Evolutionary conservation across 2,888 invertebrate genomes (phyloP).

Genomic region (Tribolium freemani): DNA sequence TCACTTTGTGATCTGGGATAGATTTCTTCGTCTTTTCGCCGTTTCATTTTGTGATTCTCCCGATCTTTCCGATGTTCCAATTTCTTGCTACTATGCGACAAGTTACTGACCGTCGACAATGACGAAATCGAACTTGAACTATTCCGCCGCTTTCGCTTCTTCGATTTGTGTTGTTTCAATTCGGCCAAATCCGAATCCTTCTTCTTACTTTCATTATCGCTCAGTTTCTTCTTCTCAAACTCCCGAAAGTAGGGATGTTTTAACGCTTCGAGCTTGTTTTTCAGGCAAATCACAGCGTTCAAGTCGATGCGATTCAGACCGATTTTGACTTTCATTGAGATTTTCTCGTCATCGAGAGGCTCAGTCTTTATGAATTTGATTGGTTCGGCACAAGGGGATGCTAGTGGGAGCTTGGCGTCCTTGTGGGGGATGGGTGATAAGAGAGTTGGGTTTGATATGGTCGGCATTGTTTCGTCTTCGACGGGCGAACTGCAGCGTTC

Average conservation of each 20-base stretch:
- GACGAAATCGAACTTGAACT: conserved; percentile 66
- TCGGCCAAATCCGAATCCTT: conserved; percentile 35
- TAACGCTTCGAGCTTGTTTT: conserved; percentile 48
- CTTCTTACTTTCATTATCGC: conserved; percentile 49
- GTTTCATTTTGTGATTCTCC: conserved; percentile 60
- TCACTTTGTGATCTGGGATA: conserved; percentile 58
- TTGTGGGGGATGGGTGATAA: conserved; percentile 60
- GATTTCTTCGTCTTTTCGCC: conserved; percentile 61
- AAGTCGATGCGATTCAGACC: conserved; percentile 67
- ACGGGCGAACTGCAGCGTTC: conserved; percentile 67
- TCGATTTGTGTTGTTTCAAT: conserved; percentile 55
- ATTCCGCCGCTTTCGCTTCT: conserved; percentile 65
- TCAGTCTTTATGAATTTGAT: conserved; percentile 67
- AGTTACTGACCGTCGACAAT: conserved; percentile 64
- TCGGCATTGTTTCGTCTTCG: conserved; percentile 64
- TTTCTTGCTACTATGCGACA: conserved; percentile 60
- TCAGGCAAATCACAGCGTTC: conserved; percentile 54
- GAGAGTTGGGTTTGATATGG: conserved; percentile 58
- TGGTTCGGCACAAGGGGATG: conserved; percentile 50
- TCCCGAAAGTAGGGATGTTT: conserved; percentile 48
- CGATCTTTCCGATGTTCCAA: conserved; percentile 54
- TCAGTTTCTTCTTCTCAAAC: conserved; percentile 48
- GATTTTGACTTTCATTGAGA: conserved; percentile 58
- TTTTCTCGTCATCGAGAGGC: conserved; percentile 51
- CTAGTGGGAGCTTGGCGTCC: conserved; percentile 47